Evolutionary conservation across 2,113 vertebrate species (phyloP), one percentile per base, ranked within the genome.

Genomic region (Nibea coibor): DNA sequence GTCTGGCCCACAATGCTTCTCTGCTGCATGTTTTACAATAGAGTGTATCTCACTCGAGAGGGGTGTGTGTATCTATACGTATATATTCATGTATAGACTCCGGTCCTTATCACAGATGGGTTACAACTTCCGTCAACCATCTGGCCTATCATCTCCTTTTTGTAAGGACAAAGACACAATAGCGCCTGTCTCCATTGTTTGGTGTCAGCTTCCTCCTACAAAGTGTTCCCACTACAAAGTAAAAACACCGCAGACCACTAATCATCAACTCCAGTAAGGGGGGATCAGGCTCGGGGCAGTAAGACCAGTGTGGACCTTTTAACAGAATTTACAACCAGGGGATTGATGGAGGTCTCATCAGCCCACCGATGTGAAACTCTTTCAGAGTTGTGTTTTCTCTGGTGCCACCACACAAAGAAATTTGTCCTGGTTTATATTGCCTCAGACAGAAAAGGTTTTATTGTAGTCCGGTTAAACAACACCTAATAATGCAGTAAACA

Each of bases 101-200:
- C 62, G 77, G 54, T 71, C 91, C 91, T 95, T 93, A 92, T 94
- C 93, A 93, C 96, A 97, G 95, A 96, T 96, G 96, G 95, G 92
- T 94, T 93, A 93, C 89, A 95, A 93, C 94, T 95, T 93, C 93
- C 91, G 88, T 96, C 95, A 92, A 92, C 96, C 96, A 96, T 97
- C 96, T 97, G 96, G 92, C 70, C 63, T n/a, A 80, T 90, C 95
- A 81, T 93, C 93, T 91, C 93, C 90, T 15, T 64, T 94, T 93
- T 96, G 89, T 90, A 91, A 94, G 93, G 95, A 91, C 83, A 62
- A 26, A 80, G 28, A 80, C 39, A 92, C 85, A 88, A 87, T 82
- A 80, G 77, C 69, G 48, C 20, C 65, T 24, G 66, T 75, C 83
- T 75, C 79, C 26, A 83, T 91, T 86, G 89, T 90, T 73, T 81